phyloP scores from a whole-genome alignment of 2,888 invertebrate species.

The Limnephilus marmoratus region DNA sequence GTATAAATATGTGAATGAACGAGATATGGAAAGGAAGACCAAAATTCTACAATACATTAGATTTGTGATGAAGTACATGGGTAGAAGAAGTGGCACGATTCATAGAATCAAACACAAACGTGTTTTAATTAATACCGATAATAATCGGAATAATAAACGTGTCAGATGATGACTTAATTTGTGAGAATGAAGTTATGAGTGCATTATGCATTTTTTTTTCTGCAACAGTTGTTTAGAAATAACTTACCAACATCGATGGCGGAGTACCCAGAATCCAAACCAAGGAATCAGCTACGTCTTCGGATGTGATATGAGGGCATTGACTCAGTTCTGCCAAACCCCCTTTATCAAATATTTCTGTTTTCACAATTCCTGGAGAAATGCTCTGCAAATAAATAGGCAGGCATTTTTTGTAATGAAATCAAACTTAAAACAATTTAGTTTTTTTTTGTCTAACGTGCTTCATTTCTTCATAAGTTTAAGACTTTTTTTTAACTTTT shows the following conservation, averaged over 20 bases:
- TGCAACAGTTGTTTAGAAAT: neutral
- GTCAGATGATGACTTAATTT: neutral
- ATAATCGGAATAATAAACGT: neutral
- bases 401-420: neutral
- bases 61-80: neutral
- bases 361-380: neutral
- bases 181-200: neutral
- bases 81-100: neutral
- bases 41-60: neutral
- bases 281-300: conserved; percentile 23
- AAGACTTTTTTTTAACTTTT: too few species aligned
- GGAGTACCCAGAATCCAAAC: neutral
- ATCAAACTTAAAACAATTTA: neutral
- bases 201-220: neutral
- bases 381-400: neutral
- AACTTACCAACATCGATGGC: neutral
- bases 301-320: neutral
- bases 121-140: neutral
- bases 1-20: too few species aligned
- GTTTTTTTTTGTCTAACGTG: too few species aligned
- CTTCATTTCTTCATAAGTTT: too few species aligned
- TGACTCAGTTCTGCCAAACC: neutral
- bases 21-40: too few species aligned
- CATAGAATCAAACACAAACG: neutral
- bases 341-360: neutral